Base-by-base conservation (phyloP, 2,888 invertebrate genomes). In the Celastrina argiolus region DNA sequence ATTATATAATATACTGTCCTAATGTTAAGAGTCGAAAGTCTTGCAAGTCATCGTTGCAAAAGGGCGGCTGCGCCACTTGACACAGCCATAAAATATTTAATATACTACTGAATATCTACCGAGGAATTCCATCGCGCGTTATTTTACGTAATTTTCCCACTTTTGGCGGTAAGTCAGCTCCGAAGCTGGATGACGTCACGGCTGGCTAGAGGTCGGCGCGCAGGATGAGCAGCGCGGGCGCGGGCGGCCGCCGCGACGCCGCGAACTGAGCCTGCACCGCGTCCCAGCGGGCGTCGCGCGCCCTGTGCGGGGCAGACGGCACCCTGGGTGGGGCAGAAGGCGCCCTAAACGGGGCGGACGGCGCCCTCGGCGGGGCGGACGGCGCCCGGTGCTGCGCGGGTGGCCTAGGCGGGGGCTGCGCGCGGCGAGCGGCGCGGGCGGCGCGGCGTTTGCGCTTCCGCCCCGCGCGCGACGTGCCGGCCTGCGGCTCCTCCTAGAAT, bases 181-280 rank as follows among this genome's bases (percentile, higher is more conserved):
- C 36, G 36, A 10, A 12, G 51, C 22, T 5, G 56, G 73, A 78
- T 72, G 76, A 68, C 68, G 84, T 74, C 69, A 79, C 74, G 64
- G 73, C 72, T 22, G 22, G 66, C 74, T 81, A 84, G 18, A 86
- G 78, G 69, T 84, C 84, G 39, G 83, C 74, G 76, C 78, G 87
- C 74, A 87, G 79, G 71, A 87, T 81, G 74, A 88, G 85, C 71
- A 88, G 78, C 71, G 87, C 78, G 72, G 74, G 70, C 41, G 71
- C 68, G 76, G 71, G 79, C 69, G 66, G 68, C 71, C 71, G 71
- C 67, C 71, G 73, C 69, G 72, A 76, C 68, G 73, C 81, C 78
- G n/a, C 78, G 80, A 87, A 69, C 83, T 87, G 87, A 70, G 84
- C 84, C 70, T 83, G 84, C 80, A 87, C 87, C 41, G 86, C 88